Percentiles rank a stretch among this genome's conserved stretches.
Conservation (phyloP, 2,113 vertebrate genomes). For the Syngnathus scovelli region DNA sequence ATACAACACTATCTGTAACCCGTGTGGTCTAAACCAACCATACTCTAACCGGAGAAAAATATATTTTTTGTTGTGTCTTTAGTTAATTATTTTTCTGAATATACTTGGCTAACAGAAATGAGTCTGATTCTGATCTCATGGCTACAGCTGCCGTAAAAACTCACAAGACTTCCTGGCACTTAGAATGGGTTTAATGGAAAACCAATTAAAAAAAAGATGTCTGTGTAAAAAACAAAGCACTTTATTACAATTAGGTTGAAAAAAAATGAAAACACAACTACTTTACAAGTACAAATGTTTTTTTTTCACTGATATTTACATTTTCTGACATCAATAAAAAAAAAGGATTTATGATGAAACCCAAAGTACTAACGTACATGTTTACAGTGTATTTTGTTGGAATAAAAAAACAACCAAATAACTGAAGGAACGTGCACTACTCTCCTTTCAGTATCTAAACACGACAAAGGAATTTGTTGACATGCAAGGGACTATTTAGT, state of each 20-base stretch:
- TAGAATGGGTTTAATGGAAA: conserved; percentile 55
- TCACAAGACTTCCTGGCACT: conserved; percentile 48
- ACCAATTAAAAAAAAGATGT: conserved; percentile 46
- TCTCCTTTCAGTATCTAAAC: conserved; percentile 60
- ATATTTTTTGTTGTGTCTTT: too few relatives aligned
- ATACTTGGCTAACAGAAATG: neutral
- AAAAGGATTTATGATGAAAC: conserved; percentile 65
- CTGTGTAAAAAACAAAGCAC: conserved; percentile 82
- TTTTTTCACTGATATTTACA: conserved; percentile 78
- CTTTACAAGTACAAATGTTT: conserved; percentile 86
- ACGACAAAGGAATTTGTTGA: conserved; percentile 54
- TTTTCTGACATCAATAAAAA: conserved; percentile 66
- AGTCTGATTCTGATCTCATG: neutral
- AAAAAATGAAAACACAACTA: conserved; percentile 80
- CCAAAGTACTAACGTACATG: conserved; percentile 66
- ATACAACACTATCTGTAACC: too few relatives aligned
- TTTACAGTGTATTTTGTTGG: conserved; percentile 70
- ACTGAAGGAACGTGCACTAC: conserved; percentile 63
- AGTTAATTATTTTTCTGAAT: too few relatives aligned
- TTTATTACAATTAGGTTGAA: conserved; percentile 86
- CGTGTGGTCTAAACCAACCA: too few relatives aligned
- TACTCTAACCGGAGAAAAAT: too few relatives aligned
- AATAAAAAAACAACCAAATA: conserved; percentile 45
- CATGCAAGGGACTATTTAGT: conserved; percentile 63
- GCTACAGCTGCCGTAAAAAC: conserved; percentile 29